Evolutionary conservation across 2,113 vertebrate genomes (phyloP), one percentile per base, ranked within the genome.

Genomic region (Silurus asotus): DNA sequence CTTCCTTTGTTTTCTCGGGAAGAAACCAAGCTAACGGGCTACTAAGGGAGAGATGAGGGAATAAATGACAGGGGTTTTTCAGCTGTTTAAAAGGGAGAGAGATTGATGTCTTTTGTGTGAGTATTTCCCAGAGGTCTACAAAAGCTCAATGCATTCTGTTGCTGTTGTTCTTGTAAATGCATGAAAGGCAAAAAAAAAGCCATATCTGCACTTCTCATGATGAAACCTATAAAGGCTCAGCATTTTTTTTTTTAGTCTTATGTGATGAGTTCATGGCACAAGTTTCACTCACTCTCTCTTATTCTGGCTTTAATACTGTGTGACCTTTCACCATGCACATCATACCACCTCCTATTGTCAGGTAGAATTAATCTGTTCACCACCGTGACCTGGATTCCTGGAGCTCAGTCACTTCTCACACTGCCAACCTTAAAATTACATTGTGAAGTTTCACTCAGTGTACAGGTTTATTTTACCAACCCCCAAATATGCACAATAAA

Each of bases 1-100:
- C 48, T 77, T 81, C 76, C 86, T 89, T 90, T 90, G 88, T 90
- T 89, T 83, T 86, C 83, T 61, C 75, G 70, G 55, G 51, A 65
- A 84, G 74, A 89, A 86, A 67, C 48, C 15, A 25, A 82, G 86
- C 81, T 87, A 82, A 82, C 62, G 8, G 70, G 79, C 81, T 88
- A 61, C 23, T 55, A 23, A 28, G 84, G 48, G 8, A 49, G 49
- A 64, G 19, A 84, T 59, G 79, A n/a, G 67, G 53, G 76, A 81
- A 84, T 80, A 75, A 83, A 79, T 82, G 85, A 87, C 72, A 65
- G 45, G 62, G 82, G 85, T 85, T 85, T 28, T 83, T 53, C 80
- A 88, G 81, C 56, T 88, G 87, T 84, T 88, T 67, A 48, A 77
- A 79, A 23, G 59, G 48, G 58, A 67, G 6, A 48, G 28, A 25